Evolutionary conservation across 2,888 invertebrate species (phyloP).

Genomic region (Piscicola geometra): DNA sequence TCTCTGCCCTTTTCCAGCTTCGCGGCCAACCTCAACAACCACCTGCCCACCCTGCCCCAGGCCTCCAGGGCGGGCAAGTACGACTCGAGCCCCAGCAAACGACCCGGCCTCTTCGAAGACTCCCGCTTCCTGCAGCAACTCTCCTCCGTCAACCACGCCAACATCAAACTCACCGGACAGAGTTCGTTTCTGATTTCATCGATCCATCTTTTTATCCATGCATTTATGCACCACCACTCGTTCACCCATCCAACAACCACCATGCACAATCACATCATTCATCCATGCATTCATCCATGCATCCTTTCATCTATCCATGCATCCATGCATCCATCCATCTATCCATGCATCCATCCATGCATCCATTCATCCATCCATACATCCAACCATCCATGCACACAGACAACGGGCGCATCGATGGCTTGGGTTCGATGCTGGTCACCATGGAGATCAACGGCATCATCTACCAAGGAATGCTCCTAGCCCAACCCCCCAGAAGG

Average conservation of each 20-base stretch:
- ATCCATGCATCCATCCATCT: too few relatives aligned
- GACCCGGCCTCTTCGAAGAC: slow-evolving; percentile 42
- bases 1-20: slow-evolving; percentile 27
- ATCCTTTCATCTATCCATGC: too few relatives aligned
- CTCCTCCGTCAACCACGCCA: slow-evolving; percentile 61
- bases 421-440: slow-evolving; percentile 82
- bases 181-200: slow-evolving; percentile 61
- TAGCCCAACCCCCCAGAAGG: slow-evolving; percentile 56
- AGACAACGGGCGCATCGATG: slow-evolving; percentile 73
- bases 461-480: slow-evolving; percentile 89
- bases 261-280: too few relatives aligned
- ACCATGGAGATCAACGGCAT: slow-evolving; percentile 94
- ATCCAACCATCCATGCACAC: slow-evolving; percentile 30
- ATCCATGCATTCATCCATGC: too few relatives aligned
- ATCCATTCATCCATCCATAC: too few relatives aligned
- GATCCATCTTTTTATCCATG: too few relatives aligned
- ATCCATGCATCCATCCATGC: too few relatives aligned
- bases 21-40: slow-evolving; percentile 23
- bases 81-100: slow-evolving; percentile 7
- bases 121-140: slow-evolving; percentile 49
- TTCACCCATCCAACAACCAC: too few relatives aligned
- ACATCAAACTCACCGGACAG: slow-evolving; percentile 82
- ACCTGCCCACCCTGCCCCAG: slow-evolving; percentile 26
- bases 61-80: background rate
- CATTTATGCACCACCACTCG: too few relatives aligned